Conservation (phyloP, 2,797 vertebrate genomes). For the Alca torda region DNA sequence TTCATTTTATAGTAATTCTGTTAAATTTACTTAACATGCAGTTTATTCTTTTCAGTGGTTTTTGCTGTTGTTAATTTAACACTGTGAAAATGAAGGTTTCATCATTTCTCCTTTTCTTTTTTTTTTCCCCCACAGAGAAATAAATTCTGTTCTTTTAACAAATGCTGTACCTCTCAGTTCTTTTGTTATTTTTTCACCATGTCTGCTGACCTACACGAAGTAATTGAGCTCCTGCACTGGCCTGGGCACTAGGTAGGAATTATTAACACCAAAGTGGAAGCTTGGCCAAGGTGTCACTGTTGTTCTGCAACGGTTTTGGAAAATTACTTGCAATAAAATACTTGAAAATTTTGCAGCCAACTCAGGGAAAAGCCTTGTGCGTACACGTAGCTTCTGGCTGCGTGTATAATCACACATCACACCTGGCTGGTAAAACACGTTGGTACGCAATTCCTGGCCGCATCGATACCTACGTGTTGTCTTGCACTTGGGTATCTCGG, state of each 20-base stretch:
- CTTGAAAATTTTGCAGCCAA: background rate
- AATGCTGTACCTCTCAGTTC: background rate
- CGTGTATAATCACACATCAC: background rate
- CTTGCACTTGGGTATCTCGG: background rate
- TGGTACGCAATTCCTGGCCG: accelerated
- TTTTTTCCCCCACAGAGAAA: background rate
- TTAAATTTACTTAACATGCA: slow-evolving; percentile 13
- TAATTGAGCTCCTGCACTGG: background rate
- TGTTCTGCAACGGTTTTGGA: background rate
- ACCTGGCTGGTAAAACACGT: background rate
- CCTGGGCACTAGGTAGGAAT: background rate
- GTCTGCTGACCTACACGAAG: background rate
- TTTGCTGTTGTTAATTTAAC: slow-evolving; percentile 35
- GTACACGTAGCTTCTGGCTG: background rate
- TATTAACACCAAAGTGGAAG: background rate
- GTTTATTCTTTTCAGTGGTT: slow-evolving; percentile 21
- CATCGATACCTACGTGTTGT: background rate
- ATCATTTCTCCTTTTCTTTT: background rate
- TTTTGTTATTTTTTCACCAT: background rate
- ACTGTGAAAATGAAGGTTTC: background rate
- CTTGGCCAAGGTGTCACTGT: background rate
- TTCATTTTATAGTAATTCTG: slow-evolving; percentile 21
- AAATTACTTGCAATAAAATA: background rate
- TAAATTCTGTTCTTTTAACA: background rate
- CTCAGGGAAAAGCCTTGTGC: background rate